A percentile compares a stretch with the other conserved stretches of the same genome.
phyloP scores from a whole-genome alignment of 2,797 vertebrate genomes.

The Poecile montanus region DNA sequence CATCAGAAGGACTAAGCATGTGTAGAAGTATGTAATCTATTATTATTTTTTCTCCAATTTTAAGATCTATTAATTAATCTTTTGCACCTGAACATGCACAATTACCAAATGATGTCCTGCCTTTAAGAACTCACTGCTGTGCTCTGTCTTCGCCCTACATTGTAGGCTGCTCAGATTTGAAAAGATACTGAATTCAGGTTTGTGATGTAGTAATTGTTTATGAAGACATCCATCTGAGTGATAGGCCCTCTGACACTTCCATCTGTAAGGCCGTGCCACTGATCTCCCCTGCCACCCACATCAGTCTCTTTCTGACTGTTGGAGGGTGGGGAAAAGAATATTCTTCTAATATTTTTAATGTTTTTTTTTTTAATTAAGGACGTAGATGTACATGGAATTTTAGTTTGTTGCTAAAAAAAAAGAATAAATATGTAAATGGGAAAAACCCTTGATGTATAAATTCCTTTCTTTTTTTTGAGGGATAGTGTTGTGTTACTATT shows the following conservation, averaged over 20 bases:
- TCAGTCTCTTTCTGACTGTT: not conserved
- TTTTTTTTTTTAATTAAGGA: not conserved
- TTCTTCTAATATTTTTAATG: not conserved
- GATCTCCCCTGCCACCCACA: not conserved
- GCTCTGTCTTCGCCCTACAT: not conserved
- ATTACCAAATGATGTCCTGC: not conserved
- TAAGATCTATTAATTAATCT: not conserved
- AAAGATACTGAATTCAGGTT: conserved; percentile 25
- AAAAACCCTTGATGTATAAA: not conserved
- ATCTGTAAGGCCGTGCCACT: not conserved
- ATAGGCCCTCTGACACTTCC: not conserved
- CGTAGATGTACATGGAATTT: not conserved
- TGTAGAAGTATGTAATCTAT: not conserved
- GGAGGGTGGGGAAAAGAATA: not conserved
- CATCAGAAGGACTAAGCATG: not conserved
- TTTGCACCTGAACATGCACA: not conserved
- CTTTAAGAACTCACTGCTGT: conserved; percentile 12
- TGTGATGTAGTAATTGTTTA: conserved; percentile 42
- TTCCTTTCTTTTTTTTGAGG: not conserved
- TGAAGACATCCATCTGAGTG: not conserved
- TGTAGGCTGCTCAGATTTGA: conserved; percentile 11
- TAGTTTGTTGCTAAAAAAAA: not conserved
- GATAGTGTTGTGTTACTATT: not conserved
- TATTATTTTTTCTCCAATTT: not conserved
- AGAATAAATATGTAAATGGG: not conserved